Base-by-base conservation (phyloP, 2,888 invertebrate genomes). In the Julus scandinavius region DNA sequence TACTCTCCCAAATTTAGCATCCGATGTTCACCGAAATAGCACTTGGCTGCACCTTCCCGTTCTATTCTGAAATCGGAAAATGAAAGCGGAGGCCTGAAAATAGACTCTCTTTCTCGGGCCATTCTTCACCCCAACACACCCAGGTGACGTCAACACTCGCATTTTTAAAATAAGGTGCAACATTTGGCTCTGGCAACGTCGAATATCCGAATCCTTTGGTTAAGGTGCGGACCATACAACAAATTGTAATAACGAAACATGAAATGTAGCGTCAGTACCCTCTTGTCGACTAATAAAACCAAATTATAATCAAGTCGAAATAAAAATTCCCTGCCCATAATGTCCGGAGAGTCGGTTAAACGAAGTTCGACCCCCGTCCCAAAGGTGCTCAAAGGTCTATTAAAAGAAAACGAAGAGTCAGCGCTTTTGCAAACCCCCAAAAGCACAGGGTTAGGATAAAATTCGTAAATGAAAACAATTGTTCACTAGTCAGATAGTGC, bases 161-260 rank as follows among this genome's bases (percentile, higher is more conserved):
- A 80, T 80, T 80, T 80, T 80, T 80, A 80, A 80, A 80, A 80
- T 80, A 80, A 80, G 80, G 80, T 80, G 80, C 80, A 80, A 80
- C 80, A 80, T 80, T 80, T 80, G 80, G 80, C 80, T 38, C 38
- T 38, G 72, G 29, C 72, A 72, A 72, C 72, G 72, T 29, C 72
- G 29, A 29, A 29, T 38, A 80, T 80, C 80, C 80, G 80, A 80
- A 80, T 13, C 15, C 2, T 80, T 38, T 80, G 80, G 80, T 38
- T 80, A 80, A 80, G 80, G 38, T 80, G 80, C 38, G 38, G 29
- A n/a, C 9, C 29, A 20, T 5, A 11, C 9, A 38, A 80, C 13
- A 80, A 80, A 80, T 29, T 29, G 0, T 29, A 29, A 29, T 29
- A 29, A 29, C 29, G 29, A 29, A 29, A 29, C 29, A 29, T 29